Evolutionary conservation across 2,113 vertebrate genomes (phyloP).

Genomic region (Glaucomys volans): DNA sequence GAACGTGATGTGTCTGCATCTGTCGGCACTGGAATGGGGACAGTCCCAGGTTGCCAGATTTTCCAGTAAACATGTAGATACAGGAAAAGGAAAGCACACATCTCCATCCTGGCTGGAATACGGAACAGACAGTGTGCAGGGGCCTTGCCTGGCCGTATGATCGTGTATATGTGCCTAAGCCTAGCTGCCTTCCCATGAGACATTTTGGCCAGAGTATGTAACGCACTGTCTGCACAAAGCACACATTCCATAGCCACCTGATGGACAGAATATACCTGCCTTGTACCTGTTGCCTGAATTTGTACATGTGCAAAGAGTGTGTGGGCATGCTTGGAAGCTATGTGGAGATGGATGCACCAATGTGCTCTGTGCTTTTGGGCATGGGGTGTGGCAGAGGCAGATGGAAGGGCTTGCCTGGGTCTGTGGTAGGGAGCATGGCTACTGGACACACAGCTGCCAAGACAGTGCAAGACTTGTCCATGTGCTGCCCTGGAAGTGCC

Average conservation of each 20-base stretch:
- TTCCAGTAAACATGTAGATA: background rate
- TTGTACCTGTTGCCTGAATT: background rate
- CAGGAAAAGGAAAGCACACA: background rate
- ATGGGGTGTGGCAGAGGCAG: background rate
- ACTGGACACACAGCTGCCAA: slow-evolving; percentile 34
- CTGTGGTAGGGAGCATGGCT: background rate
- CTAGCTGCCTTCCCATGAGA: background rate
- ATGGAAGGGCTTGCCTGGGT: background rate
- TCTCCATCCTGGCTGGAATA: background rate
- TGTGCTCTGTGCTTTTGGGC: slow-evolving; percentile 46
- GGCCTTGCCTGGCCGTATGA: background rate
- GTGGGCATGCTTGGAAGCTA: background rate
- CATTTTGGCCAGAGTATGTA: background rate
- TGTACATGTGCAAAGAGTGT: accelerated
- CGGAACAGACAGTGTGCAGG: background rate
- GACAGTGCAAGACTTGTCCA: background rate
- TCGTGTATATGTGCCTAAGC: background rate
- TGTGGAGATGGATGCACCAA: background rate
- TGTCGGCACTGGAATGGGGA: background rate
- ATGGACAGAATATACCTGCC: background rate
- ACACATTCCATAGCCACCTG: background rate
- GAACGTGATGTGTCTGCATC: background rate
- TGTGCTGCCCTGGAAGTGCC: background rate
- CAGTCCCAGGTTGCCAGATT: slow-evolving; percentile 9
- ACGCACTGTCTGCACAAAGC: background rate